Base-by-base conservation (phyloP, 2,113 vertebrate genomes). In the Solea solea region DNA sequence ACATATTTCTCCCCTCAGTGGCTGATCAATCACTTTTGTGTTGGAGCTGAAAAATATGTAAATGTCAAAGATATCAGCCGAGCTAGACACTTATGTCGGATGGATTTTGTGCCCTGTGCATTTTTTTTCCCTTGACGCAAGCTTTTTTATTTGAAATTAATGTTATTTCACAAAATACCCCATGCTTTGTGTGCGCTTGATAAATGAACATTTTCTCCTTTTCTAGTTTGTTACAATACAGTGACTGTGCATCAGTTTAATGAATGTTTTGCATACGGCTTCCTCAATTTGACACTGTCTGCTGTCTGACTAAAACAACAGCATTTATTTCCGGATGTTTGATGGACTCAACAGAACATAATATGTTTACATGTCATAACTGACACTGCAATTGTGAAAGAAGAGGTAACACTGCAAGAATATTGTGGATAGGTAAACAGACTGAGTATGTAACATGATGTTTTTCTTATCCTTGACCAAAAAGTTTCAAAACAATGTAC, bases 11-110 rank as follows among this genome's bases (percentile, higher is more conserved):
- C 6, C 8, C 40, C 72, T 72, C 28, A 21, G 9, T 14, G 13
- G 42, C 60, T 42, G 64, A 77, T 71, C 62, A 56, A 64, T 56
- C 49, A 5, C 21, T 41, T 65, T 9, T 25, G 39, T 42, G 52
- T 27, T 62, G 28, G n/a, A 41, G 48, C 27, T 62, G 40, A 39
- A 28, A n/a, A 67, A 46, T 45, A 48, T 65, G 61, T 28, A 49
- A 56, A 72, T 42, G 27, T 13, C 13, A 51, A 11, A 45, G n/a
- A 54, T 27, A 34, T 8, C 10, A 13, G 21, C 49, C 14, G 15
- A 56, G 34, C 9, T 12, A 46, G 14, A 44, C 10, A 7, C 3
- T 58, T 4, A 28, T 21, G 3, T 16, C 3, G 13, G 41, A 69
- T 54, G 16, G 49, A 28, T 61, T 52, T 52, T 44, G n/a, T 41